Base-by-base conservation (phyloP, 2,113 vertebrate genomes). In the Heloderma charlesbogerti region DNA sequence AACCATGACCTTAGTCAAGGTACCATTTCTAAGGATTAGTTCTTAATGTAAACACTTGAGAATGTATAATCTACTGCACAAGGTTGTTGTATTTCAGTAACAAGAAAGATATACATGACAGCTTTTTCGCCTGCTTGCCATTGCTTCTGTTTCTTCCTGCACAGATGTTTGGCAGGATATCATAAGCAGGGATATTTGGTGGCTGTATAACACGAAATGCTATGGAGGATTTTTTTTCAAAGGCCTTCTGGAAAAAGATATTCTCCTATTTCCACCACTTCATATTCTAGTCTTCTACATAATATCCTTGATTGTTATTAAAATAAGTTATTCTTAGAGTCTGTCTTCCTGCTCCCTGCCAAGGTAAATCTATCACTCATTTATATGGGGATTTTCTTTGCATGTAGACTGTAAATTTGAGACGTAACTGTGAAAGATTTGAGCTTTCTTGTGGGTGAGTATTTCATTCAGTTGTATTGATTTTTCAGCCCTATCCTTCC, bases 401-500 rank as follows among this genome's bases (percentile, higher is more conserved):
- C 66, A 31, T 87, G 3, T 69, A 9, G 25, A 89, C 74, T 90
- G 37, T 20, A 89, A 45, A 92, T 92, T 43, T 72, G 16, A 57
- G 25, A 25, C 25, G 0, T 86, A 91, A 81, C n/a, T 89, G 7
- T 86, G 40, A 90, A 89, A 91, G 25, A 45, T 77, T 86, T 86
- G 3, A 81, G 20, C 25, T 92, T 92, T 94, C 69, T 67, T 84
- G 27, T 1, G 0, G 54, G 43, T 3, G 93, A 88, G 27, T 71
- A 89, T 87, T 94, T 95, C 0, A 88, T 92, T 92, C 34, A 88
- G 40, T 84, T 75, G 3, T 2, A 66, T 51, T 67, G n/a, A 22
- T 94, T 94, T 90, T 94, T 89, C 34, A 57, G 67, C 54, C 51
- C 69, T 88, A 20, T 80, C 3, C 48, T 80, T 88, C 34, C 89